phyloP scores from a whole-genome alignment of 2,113 vertebrate genomes.

The Equus quagga region DNA sequence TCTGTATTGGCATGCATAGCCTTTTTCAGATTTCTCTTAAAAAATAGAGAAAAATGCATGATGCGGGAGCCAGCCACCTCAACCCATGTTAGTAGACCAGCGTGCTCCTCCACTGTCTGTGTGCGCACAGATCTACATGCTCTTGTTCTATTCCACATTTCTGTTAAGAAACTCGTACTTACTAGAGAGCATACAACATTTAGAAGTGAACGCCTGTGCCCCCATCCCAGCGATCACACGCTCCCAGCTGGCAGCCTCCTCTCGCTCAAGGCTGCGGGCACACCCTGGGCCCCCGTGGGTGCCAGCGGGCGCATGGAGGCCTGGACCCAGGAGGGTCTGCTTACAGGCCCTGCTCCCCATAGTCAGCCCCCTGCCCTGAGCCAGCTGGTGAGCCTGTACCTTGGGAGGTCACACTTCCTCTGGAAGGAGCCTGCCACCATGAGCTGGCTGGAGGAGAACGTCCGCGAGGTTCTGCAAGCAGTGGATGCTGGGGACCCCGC shows the following conservation, averaged over 20 bases:
- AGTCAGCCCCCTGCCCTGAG: slow-evolving; percentile 94
- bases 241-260: not conserved
- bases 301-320: accelerated
- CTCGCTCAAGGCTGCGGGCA: not conserved
- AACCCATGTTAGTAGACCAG: too few species aligned
- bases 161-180: not conserved
- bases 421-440: slow-evolving; percentile 95
- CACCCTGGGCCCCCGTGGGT: not conserved
- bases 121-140: accelerated
- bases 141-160: accelerated
- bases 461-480: slow-evolving; percentile 89
- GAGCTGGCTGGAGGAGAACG: slow-evolving; percentile 95
- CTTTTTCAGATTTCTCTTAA: not conserved
- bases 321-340: accelerated
- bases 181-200: accelerated
- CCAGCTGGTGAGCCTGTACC: slow-evolving; percentile 93
- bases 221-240: accelerated
- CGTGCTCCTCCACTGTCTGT: accelerated
- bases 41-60: not conserved
- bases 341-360: not conserved
- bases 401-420: slow-evolving; percentile 92
- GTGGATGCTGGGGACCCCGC: slow-evolving; percentile 90
- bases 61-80: accelerated
- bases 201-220: not conserved
- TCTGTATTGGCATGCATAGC: accelerated